phyloP scores from a whole-genome alignment of 2,888 invertebrate genomes.

The Hofmannophila pseudospretella region DNA sequence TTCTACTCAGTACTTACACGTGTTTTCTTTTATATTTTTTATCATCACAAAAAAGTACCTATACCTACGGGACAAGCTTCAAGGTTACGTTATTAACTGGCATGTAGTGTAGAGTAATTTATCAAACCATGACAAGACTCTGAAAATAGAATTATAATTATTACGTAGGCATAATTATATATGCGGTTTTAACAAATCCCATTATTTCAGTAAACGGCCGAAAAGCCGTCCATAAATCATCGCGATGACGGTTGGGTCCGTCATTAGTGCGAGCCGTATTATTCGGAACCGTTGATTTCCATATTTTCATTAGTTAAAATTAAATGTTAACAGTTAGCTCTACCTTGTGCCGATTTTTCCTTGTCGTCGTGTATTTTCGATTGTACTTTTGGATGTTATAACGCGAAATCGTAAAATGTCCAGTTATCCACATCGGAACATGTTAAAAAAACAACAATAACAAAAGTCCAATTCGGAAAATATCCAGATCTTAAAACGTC shows the following conservation, averaged over 20 bases:
- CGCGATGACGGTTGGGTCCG: constrained; percentile 26
- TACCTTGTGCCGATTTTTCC: no score
- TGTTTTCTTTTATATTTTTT: no score
- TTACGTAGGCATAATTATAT: constrained; percentile 22
- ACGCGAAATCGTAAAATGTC: no score
- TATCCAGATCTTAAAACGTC: no score
- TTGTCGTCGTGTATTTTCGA: no score
- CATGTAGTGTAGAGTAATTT: constrained; percentile 5
- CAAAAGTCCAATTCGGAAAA: no score
- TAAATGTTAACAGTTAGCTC: neutral
- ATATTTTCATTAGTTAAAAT: constrained; percentile 54
- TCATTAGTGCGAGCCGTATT: constrained; percentile 39
- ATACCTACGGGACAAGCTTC: no score
- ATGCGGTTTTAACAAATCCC: constrained; percentile 40
- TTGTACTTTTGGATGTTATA: no score
- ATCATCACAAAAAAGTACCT: no score
- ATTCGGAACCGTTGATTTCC: constrained; percentile 49
- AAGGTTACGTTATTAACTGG: neutral
- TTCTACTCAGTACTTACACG: no score
- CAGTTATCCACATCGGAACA: no score
- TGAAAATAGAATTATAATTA: constrained; percentile 26
- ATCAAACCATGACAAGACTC: constrained; percentile 11
- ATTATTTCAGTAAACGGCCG: constrained; percentile 59
- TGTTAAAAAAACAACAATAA: no score
- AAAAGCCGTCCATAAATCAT: constrained; percentile 62